phyloP scores from a whole-genome alignment of 2,113 vertebrate genomes.

The Nothoprocta pentlandii region DNA sequence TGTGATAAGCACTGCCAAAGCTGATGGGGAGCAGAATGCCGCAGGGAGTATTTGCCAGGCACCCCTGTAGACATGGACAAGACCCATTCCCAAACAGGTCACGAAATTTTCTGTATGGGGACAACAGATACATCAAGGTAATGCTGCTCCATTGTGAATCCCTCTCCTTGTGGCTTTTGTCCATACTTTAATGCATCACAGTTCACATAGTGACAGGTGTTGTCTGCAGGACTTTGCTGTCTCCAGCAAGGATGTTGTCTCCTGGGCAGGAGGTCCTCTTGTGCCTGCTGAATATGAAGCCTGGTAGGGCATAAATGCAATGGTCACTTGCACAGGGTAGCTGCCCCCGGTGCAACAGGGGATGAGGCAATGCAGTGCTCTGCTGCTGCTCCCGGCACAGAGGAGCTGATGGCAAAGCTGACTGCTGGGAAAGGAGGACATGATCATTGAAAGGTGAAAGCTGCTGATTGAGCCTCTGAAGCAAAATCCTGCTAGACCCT shows the following conservation, averaged over 20 bases:
- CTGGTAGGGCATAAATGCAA: not conserved
- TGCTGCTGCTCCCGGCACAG: not conserved
- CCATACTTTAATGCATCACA: rapidly evolving
- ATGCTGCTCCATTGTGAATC: not conserved
- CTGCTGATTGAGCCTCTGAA: rapidly evolving
- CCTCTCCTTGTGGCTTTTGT: not conserved
- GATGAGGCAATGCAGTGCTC: rapidly evolving
- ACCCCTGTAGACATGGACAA: not conserved
- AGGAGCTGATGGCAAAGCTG: not conserved
- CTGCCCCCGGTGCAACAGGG: not conserved
- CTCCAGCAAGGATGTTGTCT: not conserved
- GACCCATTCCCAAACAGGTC: not conserved
- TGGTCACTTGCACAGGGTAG: not conserved
- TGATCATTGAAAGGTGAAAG: not conserved
- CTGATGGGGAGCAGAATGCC: not conserved
- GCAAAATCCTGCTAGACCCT: not conserved
- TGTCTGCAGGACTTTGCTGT: not conserved
- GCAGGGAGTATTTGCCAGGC: not conserved
- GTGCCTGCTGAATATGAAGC: rapidly evolving
- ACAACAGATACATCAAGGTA: not conserved
- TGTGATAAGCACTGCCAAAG: rapidly evolving
- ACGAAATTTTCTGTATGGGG: not conserved
- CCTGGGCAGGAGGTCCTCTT: not conserved
- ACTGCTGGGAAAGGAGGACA: not conserved
- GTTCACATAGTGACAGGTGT: rapidly evolving